Evolutionary conservation across 2,113 vertebrate species (phyloP), one percentile per base, ranked within the genome.

Genomic region (Ascaphus truei): DNA sequence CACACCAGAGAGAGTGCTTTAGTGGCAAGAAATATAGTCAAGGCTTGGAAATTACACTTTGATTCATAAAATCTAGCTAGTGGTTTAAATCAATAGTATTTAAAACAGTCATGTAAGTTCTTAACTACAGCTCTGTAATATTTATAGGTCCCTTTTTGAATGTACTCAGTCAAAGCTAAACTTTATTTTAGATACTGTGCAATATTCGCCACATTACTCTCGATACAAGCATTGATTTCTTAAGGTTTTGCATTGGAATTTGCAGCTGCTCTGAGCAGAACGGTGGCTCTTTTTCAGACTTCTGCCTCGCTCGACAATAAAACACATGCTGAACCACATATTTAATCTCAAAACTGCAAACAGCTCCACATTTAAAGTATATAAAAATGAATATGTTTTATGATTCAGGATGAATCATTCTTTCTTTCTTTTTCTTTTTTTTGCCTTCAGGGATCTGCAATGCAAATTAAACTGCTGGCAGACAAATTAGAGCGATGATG

Each of bases 1-100:
- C 90, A 83, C 87, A 89, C 83, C 79, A 81, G 85, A 89, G 88
- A 90, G 88, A 87, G 83, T 76, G 80, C 78, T 85, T 86, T 81
- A 88, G 85, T 71, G 75, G 71, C 67, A 80, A 91, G 86, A 92
- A 90, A 91, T 90, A 88, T 81, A 84, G 86, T 78, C 81, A 82
- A 83, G 83, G 83, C 80, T 83, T 83, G 77, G 76, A 86, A 89
- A 89, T 90, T 86, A 85, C 82, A 87, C 85, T 84, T 81, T 88
- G 90, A 91, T 90, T 89, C 89, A 91, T 88, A 90, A 91, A 91
- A 91, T 84, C 84, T 82, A 88, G 85, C 83, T 82, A 83, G 77
- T 85, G 85, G 83, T 90, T 90, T 90, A 91, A 91, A 92, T 92
- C 89, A 91, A 90, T 90, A 90, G 89, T 90, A 90, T 90, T 91